phyloP scores from a whole-genome alignment of 2,797 vertebrate genomes.

The Hyperoplus immaculatus region DNA sequence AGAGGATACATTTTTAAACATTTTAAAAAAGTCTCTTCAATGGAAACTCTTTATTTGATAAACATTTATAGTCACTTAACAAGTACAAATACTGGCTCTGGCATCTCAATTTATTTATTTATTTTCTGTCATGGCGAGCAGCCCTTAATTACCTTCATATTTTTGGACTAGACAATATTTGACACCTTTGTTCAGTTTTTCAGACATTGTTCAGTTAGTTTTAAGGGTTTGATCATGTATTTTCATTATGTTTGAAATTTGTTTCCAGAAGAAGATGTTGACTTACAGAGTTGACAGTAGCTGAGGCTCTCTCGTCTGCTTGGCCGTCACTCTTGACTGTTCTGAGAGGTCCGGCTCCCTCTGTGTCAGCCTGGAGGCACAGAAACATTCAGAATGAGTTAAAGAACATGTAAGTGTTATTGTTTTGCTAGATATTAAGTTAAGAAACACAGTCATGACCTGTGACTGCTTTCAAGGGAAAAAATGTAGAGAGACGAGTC shows the following conservation, averaged over 20 bases:
- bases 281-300: constrained; percentile 90
- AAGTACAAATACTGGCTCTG: background rate
- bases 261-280: background rate
- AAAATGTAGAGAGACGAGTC: background rate
- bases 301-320: constrained; percentile 90
- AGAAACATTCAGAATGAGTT: background rate
- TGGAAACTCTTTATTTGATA: background rate
- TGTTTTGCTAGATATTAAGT: background rate
- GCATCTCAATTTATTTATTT: background rate
- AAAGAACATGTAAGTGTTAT: background rate
- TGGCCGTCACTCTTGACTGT: constrained; percentile 92
- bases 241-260: background rate
- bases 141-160: background rate
- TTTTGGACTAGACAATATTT: background rate
- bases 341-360: constrained; percentile 90
- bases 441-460: background rate
- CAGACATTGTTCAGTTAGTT: background rate
- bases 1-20: no score
- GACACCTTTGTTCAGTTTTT: background rate
- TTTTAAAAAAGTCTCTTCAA: no score
- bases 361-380: constrained; percentile 89
- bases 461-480: background rate
- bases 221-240: background rate
- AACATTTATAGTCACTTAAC: background rate
- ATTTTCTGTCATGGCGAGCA: background rate